Percentiles rank a stretch among this genome's conserved stretches.
Evolutionary conservation across 2,797 vertebrate species (phyloP).

Genomic region (Manis crassicaudata): DNA sequence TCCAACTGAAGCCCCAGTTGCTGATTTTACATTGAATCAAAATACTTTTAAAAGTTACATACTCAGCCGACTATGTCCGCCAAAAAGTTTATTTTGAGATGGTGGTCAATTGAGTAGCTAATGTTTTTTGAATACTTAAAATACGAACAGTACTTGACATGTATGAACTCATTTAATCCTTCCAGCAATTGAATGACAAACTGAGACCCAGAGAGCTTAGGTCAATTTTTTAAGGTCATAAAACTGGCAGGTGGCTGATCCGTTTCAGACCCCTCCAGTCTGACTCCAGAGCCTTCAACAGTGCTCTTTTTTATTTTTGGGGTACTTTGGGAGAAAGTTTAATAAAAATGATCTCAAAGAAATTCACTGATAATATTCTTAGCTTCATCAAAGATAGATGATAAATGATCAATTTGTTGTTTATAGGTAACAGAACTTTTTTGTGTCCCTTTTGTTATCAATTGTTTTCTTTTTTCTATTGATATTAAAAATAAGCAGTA

Average conservation of each 20-base stretch:
- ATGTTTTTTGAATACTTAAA: not conserved
- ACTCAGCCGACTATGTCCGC: not conserved
- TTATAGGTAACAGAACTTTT: not conserved
- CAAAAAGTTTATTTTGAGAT: not conserved
- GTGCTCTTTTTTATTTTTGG: not conserved
- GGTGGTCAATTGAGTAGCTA: not conserved
- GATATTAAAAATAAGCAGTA: not conserved
- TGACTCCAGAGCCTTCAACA: not conserved
- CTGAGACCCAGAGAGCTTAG: not conserved
- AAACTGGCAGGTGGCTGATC: not conserved
- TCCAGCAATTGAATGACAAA: not conserved
- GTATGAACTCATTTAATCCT: not conserved
- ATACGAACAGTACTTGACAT: not conserved
- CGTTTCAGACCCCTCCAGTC: not conserved
- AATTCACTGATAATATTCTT: not conserved
- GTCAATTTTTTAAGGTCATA: not conserved
- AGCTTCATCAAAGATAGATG: not conserved
- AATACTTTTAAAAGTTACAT: not conserved
- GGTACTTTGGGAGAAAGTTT: not conserved
- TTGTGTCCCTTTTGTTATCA: not conserved
- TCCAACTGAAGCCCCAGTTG: not conserved
- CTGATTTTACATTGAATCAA: not conserved
- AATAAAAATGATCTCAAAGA: not conserved
- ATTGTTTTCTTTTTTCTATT: not conserved
- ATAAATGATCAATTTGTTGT: not conserved